These are phyloP conservation scores for Martes flavigula DNA, from an alignment of 2,797 vertebrate genomes.

Conservation along the genomic window DNA sequence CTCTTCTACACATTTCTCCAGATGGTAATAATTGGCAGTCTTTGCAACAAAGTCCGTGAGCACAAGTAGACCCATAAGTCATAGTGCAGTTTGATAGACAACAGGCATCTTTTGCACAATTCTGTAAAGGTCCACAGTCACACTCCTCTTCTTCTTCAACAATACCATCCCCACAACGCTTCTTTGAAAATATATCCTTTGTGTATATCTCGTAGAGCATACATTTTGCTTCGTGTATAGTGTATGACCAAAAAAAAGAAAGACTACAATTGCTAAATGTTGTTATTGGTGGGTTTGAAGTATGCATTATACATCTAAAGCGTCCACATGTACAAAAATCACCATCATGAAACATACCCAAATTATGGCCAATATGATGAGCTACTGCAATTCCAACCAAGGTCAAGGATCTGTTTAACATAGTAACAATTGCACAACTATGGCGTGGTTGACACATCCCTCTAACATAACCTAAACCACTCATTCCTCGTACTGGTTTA, in stretches of 20 bases:
- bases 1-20: conserved; percentile 72
- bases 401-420: neutral
- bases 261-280: conserved; percentile 75
- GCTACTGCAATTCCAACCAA: conserved; percentile 37
- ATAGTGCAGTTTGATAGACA: conserved; percentile 89
- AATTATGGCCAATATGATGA: conserved; percentile 68
- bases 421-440: conserved; percentile 48
- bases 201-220: conserved; percentile 29
- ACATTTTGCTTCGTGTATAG: fast-evolving
- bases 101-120: conserved; percentile 87
- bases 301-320: conserved; percentile 56
- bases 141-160: conserved; percentile 74
- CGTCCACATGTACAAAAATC: neutral
- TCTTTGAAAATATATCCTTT: conserved; percentile 26
- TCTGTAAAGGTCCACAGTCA: conserved; percentile 74
- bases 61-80: conserved; percentile 86
- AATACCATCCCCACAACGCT: conserved; percentile 65
- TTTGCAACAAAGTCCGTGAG: conserved; percentile 89
- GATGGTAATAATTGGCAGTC: conserved; percentile 83
- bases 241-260: neutral
- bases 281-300: neutral
- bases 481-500: neutral
- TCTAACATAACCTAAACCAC: fast-evolving
- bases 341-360: conserved; percentile 56
- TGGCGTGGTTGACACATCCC: neutral